These are phyloP conservation scores for Craniophora ligustri DNA, from an alignment of 2,888 invertebrate species.

Conservation along the genomic window DNA sequence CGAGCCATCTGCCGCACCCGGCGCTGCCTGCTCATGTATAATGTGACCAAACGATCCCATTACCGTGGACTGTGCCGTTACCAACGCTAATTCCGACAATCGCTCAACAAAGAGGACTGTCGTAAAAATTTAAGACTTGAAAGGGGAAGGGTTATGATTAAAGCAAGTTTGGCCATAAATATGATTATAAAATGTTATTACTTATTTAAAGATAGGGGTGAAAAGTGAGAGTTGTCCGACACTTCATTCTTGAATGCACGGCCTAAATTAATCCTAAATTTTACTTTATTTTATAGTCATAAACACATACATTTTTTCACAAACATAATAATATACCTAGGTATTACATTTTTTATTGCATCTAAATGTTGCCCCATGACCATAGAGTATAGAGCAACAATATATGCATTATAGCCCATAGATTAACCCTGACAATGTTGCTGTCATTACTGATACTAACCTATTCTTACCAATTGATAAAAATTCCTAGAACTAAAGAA, in stretches of 20 bases:
- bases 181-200: conserved; percentile 32
- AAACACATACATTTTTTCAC: too few species aligned
- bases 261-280: neutral
- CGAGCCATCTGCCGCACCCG: conserved; percentile 81
- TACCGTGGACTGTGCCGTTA: conserved; percentile 55
- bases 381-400: too few species aligned
- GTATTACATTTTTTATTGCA: too few species aligned
- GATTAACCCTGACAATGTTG: too few species aligned
- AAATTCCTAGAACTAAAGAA: too few species aligned
- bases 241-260: neutral
- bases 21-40: conserved; percentile 61
- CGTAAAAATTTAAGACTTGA: conserved; percentile 57
- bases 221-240: conserved; percentile 11
- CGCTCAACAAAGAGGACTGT: conserved; percentile 41
- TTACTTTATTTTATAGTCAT: too few species aligned
- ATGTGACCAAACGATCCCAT: conserved; percentile 68
- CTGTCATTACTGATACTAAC: too few species aligned
- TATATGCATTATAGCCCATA: too few species aligned
- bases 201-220: conserved; percentile 32
- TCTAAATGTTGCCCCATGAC: too few species aligned
- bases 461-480: too few species aligned
- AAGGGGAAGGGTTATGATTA: conserved; percentile 56
- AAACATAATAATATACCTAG: too few species aligned
- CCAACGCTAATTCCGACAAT: conserved; percentile 46
- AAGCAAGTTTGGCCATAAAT: conserved; percentile 49